phyloP scores from a whole-genome alignment of 2,113 vertebrate genomes.

The Muntiacus muntjak region DNA sequence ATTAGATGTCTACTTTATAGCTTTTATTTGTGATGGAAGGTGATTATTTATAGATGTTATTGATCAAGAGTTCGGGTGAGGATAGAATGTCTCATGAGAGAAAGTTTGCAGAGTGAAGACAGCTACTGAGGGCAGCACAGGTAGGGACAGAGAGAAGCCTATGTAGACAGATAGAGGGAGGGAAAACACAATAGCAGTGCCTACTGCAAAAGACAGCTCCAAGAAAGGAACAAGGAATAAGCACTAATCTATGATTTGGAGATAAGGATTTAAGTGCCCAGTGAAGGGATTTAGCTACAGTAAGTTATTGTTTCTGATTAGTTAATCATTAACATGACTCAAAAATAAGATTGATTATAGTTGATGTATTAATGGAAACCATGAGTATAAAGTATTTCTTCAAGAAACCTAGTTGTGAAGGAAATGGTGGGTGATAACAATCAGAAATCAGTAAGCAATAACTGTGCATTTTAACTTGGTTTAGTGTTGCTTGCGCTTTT shows the following conservation, averaged over 20 bases:
- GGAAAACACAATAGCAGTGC: background rate
- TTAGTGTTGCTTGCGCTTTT: too few relatives aligned
- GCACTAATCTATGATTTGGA: background rate
- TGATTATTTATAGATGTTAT: background rate
- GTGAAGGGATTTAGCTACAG: background rate
- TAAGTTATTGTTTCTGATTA: background rate
- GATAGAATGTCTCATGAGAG: background rate
- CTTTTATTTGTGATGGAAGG: background rate
- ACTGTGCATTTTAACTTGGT: background rate
- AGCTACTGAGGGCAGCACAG: background rate
- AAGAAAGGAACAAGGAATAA: background rate
- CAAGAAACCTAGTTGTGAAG: background rate
- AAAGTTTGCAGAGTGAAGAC: background rate
- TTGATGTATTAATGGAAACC: background rate
- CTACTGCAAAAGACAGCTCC: background rate
- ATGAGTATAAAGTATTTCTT: background rate
- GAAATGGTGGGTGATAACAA: background rate
- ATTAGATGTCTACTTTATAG: background rate
- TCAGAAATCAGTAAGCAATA: background rate
- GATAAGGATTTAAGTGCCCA: background rate
- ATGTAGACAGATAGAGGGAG: background rate
- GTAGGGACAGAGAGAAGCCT: background rate
- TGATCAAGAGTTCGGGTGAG: background rate
- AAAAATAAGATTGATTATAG: background rate
- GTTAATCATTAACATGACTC: background rate